These are phyloP conservation scores for Acrossocheilus fasciatus DNA, from an alignment of 2,797 vertebrate species.

Conservation along the genomic window DNA sequence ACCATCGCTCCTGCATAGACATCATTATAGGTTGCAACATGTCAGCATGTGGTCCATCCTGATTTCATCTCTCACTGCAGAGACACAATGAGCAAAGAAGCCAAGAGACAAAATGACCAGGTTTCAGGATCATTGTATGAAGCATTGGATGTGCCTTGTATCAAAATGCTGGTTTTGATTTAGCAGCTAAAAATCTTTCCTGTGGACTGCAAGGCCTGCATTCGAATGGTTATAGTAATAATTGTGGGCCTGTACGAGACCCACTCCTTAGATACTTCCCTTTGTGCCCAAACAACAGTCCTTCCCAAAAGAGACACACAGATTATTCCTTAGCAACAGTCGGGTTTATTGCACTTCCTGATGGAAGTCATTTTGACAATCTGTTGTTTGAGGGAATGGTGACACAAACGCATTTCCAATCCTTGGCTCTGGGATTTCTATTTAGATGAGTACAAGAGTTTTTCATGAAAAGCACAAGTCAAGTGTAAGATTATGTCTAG, in stretches of 20 bases:
- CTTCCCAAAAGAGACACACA: constrained; percentile 36
- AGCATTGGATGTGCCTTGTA: constrained; percentile 48
- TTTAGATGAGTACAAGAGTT: constrained; percentile 67
- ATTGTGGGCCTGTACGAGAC: constrained; percentile 53
- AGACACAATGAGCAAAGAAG: constrained; percentile 26
- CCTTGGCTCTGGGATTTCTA: constrained; percentile 63
- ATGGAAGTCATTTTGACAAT: constrained; percentile 65
- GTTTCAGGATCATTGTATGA: constrained; percentile 54
- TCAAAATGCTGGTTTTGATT: constrained; percentile 35
- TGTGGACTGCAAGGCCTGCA: constrained; percentile 46
- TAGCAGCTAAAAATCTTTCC: constrained; percentile 29
- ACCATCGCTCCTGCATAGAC: constrained; percentile 65
- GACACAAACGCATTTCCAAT: constrained; percentile 65
- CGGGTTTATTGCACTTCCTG: constrained; percentile 60
- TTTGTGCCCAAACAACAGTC: constrained; percentile 20
- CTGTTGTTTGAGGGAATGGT: constrained; percentile 63
- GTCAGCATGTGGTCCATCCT: constrained; percentile 40
- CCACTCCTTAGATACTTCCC: constrained; percentile 32
- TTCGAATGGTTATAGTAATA: constrained; percentile 53
- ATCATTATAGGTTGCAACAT: constrained; percentile 67
- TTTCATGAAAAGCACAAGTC: constrained; percentile 68
- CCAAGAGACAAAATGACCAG: constrained; percentile 54
- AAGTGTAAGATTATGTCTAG: constrained; percentile 70
- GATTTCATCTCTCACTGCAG: constrained; percentile 21
- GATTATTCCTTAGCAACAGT: constrained; percentile 60